Conservation (phyloP, 92 coral and sea anemone genomes). For the Phenganax subtilis region DNA sequence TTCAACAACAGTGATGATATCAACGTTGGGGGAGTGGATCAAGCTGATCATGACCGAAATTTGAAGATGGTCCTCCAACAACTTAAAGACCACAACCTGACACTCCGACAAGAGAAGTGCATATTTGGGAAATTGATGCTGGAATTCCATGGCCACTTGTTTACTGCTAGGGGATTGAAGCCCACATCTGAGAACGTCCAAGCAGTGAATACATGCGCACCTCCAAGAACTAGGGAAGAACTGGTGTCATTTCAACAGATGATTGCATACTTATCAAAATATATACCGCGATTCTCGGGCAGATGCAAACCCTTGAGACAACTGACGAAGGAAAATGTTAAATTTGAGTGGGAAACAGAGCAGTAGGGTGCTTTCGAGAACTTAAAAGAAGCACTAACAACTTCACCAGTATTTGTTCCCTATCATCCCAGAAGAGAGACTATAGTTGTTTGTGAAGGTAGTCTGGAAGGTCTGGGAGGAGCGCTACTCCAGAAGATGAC, state of each 20-base stretch:
- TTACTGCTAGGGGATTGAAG: constrained; percentile 48
- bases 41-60: constrained; percentile 42
- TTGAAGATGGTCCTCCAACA: constrained; percentile 38
- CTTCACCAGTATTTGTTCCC: constrained; percentile 31
- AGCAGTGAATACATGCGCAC: constrained; percentile 36
- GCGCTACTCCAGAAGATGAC: constrained; percentile 20
- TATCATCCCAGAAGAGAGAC: constrained; percentile 21
- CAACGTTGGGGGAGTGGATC: constrained; percentile 29
- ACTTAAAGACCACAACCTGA: constrained; percentile 45
- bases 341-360: neutral
- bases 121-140: constrained; percentile 40
- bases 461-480: neutral
- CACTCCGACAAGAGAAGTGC: constrained; percentile 46
- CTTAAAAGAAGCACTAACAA: constrained; percentile 14
- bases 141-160: constrained; percentile 56
- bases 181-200: constrained; percentile 30
- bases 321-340: neutral
- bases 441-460: constrained; percentile 19
- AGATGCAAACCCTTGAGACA: neutral
- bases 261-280: constrained; percentile 51
- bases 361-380: neutral
- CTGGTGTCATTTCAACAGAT: constrained; percentile 54
- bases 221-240: constrained; percentile 51
- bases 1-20: constrained; percentile 22
- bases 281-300: constrained; percentile 42